These are phyloP conservation scores for Toxotes chatareus DNA, from an alignment of 2,113 vertebrate species.

Conservation along the genomic window DNA sequence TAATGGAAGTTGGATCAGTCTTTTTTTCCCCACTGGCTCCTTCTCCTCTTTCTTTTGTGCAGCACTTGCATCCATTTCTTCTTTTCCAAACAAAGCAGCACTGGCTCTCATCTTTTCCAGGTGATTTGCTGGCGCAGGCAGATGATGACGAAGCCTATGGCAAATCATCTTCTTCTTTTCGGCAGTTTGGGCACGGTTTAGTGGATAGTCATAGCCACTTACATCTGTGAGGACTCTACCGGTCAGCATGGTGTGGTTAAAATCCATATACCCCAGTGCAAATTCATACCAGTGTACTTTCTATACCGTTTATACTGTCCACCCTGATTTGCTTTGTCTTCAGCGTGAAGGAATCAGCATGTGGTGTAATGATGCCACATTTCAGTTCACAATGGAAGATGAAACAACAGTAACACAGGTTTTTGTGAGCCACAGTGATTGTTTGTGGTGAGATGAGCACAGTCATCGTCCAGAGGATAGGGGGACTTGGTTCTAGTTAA, in stretches of 20 bases:
- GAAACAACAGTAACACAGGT: slow-evolving; percentile 28
- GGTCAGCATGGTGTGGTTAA: no score
- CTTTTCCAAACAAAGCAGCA: background rate
- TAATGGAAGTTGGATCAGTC: no score
- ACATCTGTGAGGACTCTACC: no score
- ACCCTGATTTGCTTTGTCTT: no score
- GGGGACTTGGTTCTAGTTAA: background rate
- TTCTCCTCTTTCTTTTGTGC: background rate
- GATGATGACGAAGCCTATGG: background rate
- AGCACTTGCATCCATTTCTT: background rate
- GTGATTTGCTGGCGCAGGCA: background rate
- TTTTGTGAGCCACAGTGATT: background rate
- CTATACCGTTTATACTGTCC: no score
- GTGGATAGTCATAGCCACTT: no score
- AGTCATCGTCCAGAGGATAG: background rate
- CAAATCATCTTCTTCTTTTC: no score
- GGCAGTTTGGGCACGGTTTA: no score
- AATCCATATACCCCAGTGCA: no score
- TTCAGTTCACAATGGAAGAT: background rate
- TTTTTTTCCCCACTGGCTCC: background rate
- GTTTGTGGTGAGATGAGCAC: slow-evolving; percentile 7
- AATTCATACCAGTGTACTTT: no score
- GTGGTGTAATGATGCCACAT: background rate
- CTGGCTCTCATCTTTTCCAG: background rate
- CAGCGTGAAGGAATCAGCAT: no score